Base-by-base conservation (phyloP, 2,113 vertebrate species). In the Phainopepla nitens region DNA sequence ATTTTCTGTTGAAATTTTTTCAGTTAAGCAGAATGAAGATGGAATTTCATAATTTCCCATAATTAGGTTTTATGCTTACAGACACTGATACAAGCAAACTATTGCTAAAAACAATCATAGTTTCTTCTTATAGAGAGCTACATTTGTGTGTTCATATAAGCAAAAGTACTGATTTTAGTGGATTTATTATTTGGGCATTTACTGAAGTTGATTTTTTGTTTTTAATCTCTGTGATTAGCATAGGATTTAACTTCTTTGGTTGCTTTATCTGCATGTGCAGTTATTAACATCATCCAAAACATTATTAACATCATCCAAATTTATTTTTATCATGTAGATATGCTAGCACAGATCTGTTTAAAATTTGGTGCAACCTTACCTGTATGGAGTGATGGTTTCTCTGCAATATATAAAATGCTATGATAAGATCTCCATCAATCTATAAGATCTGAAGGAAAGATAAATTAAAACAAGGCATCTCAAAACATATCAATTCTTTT, bases 391-490 rank as follows among this genome's bases (percentile, higher is more conserved):
- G 49, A 25, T 69, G 33, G 33, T 19, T 94, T 27, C 29, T 85
- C n/a, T 72, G 35, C 65, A 89, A 25, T 61, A 22, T 25, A 54
- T 58, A 66, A 85, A 85, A 79, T 42, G 18, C 31, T 94, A 28
- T 70, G 68, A 62, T 64, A 76, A 85, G 36, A 41, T 90, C 41
- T 90, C 28, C 7, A 64, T 87, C 49, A 82, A 44, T 79, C 65
- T 81, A 54, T 70, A 75, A 62, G 72, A 87, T 81, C 56, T 25
- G 45, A 94, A 89, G 54, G 76, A 86, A 86, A 85, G 54, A 49
- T 69, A 76, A 95, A 79, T 76, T 94, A 89, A 93, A 95, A 36
- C 68, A 93, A 69, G 19, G 36, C 51, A 60, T 77, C 54, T 93
- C n/a, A 82, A 96, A 93, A 85, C 18, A 19, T 64, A 87, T 16